Evolutionary conservation across 2,797 vertebrate genomes (phyloP).

Genomic region (Halcyon chelicuti): DNA sequence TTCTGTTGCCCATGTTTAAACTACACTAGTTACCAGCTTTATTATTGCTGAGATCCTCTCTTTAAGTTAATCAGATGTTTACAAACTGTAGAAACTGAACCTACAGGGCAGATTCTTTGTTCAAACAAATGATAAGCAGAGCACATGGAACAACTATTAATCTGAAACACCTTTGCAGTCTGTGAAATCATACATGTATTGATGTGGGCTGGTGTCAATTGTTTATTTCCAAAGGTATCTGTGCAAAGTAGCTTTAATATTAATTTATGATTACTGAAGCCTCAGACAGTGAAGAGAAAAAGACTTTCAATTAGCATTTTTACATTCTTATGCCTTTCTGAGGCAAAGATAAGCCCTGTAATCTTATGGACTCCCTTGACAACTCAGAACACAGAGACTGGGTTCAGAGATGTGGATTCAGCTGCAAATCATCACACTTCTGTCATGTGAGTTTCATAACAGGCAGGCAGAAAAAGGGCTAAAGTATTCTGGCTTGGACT

Average conservation of each 20-base stretch:
- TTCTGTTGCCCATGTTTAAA: not conserved
- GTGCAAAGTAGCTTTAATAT: not conserved
- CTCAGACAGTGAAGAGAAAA: not conserved
- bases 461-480: not conserved
- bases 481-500: not conserved
- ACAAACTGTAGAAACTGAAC: not conserved
- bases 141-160: not conserved
- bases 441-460: not conserved
- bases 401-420: not conserved
- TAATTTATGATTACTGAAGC: not conserved
- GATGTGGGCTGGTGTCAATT: not conserved
- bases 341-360: not conserved
- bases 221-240: not conserved
- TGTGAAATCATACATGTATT: not conserved
- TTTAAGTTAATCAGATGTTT: not conserved
- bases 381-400: not conserved
- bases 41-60: not conserved
- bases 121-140: not conserved
- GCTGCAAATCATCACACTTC: not conserved
- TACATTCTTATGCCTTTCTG: not conserved
- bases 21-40: not conserved
- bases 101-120: not conserved
- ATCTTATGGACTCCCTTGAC: not conserved
- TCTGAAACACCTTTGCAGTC: not conserved
- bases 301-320: not conserved